Percentiles rank a stretch among this genome's conserved stretches.
phyloP scores from a whole-genome alignment of 1,140 invertebrate genomes.

The Drosophila triauraria region DNA sequence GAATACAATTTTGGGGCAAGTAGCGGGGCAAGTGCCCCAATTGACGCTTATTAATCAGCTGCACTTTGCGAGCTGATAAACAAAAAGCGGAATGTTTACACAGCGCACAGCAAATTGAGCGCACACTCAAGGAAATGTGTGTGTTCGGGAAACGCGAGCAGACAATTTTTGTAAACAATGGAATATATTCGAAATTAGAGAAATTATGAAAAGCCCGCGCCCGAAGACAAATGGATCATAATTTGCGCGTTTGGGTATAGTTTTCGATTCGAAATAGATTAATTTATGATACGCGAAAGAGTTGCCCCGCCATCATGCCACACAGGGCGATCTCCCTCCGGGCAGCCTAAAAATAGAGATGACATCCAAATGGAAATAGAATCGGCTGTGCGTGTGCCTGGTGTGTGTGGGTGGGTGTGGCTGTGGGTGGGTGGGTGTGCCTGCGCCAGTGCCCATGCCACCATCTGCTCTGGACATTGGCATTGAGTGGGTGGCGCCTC shows the following conservation, averaged over 20 bases:
- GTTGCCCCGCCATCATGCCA: conserved; percentile 23
- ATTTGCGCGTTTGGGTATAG: conserved; percentile 26
- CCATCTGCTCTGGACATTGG: conserved; percentile 70
- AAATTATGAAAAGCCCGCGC: conserved; percentile 13
- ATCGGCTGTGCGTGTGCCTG: conserved; percentile 22
- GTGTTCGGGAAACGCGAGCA: background rate
- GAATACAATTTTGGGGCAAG: conserved; percentile 10
- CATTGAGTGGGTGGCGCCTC: conserved; percentile 63
- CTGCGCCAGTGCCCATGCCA: conserved; percentile 6
- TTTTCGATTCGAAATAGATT: conserved; percentile 34
- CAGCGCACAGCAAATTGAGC: conserved; percentile 28
- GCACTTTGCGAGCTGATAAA: conserved; percentile 43
- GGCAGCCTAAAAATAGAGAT: conserved; percentile 71
- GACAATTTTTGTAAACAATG: conserved; percentile 28
- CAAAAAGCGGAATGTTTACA: conserved; percentile 37
- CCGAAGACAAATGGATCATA: conserved; percentile 23
- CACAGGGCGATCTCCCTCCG: conserved; percentile 46
- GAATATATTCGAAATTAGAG: conserved; percentile 20
- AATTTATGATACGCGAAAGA: conserved; percentile 43
- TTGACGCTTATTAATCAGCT: conserved; percentile 50
- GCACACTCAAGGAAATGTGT: conserved; percentile 27
- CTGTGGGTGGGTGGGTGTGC: conserved; percentile 19
- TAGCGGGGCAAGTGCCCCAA: conserved; percentile 47
- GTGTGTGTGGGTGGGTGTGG: conserved; percentile 49
- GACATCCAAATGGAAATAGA: conserved; percentile 65